Conservation (phyloP, 2,888 invertebrate genomes). For the Podabrus alpinus region DNA sequence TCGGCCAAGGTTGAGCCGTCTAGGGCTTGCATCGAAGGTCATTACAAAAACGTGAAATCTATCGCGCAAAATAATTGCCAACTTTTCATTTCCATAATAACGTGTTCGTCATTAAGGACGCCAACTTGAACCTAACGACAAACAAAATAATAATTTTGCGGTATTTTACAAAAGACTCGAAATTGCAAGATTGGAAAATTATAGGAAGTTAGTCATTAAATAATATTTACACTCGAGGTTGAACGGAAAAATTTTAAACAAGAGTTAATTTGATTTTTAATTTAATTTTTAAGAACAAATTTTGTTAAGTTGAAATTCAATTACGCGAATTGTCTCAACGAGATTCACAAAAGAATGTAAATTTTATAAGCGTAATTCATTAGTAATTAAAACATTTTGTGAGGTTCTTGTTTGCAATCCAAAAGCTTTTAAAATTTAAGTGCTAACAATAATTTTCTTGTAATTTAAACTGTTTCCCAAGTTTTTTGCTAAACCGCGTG, state of each 20-base stretch:
- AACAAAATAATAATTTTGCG: neutral
- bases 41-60: neutral
- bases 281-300: neutral
- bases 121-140: neutral
- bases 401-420: neutral
- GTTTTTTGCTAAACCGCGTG: neutral
- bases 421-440: neutral
- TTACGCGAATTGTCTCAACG: neutral
- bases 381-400: neutral
- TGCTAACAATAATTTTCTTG: neutral
- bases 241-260: neutral
- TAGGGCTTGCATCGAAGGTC: constrained; percentile 17
- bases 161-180: neutral
- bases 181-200: neutral
- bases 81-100: neutral
- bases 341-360: neutral
- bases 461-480: neutral
- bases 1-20: constrained; percentile 19
- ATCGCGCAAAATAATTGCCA: constrained; percentile 9
- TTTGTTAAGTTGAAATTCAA: neutral
- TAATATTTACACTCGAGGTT: neutral
- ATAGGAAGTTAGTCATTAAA: neutral
- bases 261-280: neutral
- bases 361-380: neutral
- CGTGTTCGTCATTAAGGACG: neutral